Percentiles rank a stretch among this genome's conserved stretches.
phyloP scores from a whole-genome alignment of 2,888 invertebrate species.

The Tipula unca region DNA sequence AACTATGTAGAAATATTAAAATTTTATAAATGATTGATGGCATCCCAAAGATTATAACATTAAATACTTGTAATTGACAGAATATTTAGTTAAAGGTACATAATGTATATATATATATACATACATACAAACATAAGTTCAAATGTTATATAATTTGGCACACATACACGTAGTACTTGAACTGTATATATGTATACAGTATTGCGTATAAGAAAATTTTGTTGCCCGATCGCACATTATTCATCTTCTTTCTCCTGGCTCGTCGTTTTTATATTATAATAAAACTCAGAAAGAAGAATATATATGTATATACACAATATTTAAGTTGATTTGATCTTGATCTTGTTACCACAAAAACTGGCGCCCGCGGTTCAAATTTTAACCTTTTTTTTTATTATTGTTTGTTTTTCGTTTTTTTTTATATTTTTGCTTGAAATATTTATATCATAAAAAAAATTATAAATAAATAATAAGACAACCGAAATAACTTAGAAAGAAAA shows the following conservation, averaged over 20 bases:
- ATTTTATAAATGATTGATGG: not conserved
- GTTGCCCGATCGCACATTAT: not conserved
- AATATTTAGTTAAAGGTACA: not conserved
- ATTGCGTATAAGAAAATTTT: too few species aligned
- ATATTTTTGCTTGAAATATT: slow-evolving; percentile 8
- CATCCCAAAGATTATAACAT: not conserved
- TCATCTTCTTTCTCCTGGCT: not conserved
- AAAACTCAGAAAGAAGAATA: not conserved
- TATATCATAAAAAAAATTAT: not conserved
- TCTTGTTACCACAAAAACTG: slow-evolving; percentile 19
- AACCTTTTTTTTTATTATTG: slow-evolving; percentile 17
- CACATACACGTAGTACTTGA: not conserved
- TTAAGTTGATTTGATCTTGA: slow-evolving; percentile 16
- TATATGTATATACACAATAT: not conserved
- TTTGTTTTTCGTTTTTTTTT: not conserved
- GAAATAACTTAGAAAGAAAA: not conserved
- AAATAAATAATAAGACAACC: slow-evolving; percentile 8
- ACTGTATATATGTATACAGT: not conserved
- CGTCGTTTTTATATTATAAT: not conserved
- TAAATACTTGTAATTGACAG: not conserved
- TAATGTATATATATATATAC: not conserved
- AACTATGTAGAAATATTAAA: not conserved
- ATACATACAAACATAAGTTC: not conserved
- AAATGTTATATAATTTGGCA: not conserved
- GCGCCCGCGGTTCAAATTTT: slow-evolving; percentile 21